These are phyloP conservation scores for Sapajus apella DNA, from an alignment of 2,113 vertebrate genomes.

Conservation along the genomic window DNA sequence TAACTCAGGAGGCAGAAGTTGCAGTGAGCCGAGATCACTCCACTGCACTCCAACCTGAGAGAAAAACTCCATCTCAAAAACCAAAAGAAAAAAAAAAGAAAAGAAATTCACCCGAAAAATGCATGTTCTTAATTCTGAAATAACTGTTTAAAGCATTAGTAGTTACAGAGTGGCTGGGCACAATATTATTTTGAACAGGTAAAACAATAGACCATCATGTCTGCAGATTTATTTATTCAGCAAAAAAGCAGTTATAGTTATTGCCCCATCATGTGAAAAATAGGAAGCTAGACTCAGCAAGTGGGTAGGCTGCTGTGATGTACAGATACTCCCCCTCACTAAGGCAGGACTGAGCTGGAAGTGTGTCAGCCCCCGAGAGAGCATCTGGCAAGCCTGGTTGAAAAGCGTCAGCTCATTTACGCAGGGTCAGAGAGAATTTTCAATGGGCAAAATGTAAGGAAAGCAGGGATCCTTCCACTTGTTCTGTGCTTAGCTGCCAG, in stretches of 20 bases:
- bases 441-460: not conserved
- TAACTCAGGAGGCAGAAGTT: too few relatives aligned
- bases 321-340: not conserved
- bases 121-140: not conserved
- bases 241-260: not conserved
- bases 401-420: not conserved
- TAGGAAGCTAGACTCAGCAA: not conserved
- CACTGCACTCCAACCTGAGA: too few relatives aligned
- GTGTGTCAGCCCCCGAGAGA: slow-evolving; percentile 29
- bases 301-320: not conserved
- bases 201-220: not conserved
- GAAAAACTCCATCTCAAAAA: too few relatives aligned
- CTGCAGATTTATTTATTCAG: not conserved
- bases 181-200: not conserved
- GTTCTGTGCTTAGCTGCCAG: not conserved
- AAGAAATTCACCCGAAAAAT: not conserved
- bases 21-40: too few relatives aligned
- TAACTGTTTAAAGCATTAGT: slow-evolving; percentile 6
- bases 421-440: not conserved
- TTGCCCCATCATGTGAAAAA: not conserved
- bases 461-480: not conserved
- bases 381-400: not conserved
- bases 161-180: not conserved
- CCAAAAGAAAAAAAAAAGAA: not conserved
- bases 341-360: slow-evolving; percentile 18